Conservation (phyloP, 2,888 invertebrate genomes). For the Thyatira batis region DNA sequence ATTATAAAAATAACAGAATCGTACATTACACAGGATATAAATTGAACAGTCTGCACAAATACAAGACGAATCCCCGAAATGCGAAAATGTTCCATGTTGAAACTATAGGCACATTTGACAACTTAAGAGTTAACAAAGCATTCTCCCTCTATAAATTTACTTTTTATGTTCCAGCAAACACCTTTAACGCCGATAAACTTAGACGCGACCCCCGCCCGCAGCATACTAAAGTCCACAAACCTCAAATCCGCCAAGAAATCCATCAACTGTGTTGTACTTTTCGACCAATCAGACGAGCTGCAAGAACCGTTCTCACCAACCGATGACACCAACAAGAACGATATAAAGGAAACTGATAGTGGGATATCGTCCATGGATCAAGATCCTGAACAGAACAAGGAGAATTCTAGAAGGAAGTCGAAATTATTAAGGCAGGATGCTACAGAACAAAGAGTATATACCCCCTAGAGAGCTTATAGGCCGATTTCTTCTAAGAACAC, state of each 20-base stretch:
- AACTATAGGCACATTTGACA: too few relatives aligned
- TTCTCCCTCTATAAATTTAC: too few relatives aligned
- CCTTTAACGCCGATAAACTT: constrained; percentile 46
- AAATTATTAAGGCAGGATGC: constrained; percentile 52
- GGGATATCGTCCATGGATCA: constrained; percentile 35
- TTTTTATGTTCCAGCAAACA: constrained; percentile 36
- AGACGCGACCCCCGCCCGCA: constrained; percentile 62
- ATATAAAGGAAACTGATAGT: constrained; percentile 21
- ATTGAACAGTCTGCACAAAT: too few relatives aligned
- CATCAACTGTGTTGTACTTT: constrained; percentile 63
- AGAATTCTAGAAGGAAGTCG: constrained; percentile 39
- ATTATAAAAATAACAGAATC: too few relatives aligned
- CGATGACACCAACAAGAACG: constrained; percentile 7
- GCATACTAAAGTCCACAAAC: constrained; percentile 59
- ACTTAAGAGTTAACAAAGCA: too few relatives aligned
- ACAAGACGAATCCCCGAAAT: too few relatives aligned
- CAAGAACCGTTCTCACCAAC: constrained; percentile 12
- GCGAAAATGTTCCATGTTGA: too few relatives aligned
- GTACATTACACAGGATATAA: too few relatives aligned
- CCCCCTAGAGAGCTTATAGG: too few relatives aligned
- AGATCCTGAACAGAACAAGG: constrained; percentile 36
- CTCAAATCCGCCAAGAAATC: constrained; percentile 52
- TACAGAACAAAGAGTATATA: too few relatives aligned
- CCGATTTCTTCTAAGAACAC: too few relatives aligned
- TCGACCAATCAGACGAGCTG: constrained; percentile 42